Percentiles rank a stretch among this genome's conserved stretches.
Conservation (phyloP, 1,140 invertebrate genomes). For the Cotesia typhae region DNA sequence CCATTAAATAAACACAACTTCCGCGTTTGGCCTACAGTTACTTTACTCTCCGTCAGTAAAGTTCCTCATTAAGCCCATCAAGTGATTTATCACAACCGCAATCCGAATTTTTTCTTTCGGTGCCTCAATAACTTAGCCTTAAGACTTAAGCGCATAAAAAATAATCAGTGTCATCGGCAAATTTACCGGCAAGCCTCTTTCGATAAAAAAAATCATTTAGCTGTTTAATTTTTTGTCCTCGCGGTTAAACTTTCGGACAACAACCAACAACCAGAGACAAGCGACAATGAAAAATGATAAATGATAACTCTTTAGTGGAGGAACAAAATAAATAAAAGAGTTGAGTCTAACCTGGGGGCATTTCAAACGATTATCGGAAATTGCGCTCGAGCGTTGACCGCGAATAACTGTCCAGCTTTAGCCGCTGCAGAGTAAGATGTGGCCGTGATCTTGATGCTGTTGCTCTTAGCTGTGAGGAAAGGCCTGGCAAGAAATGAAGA, state of each 20-base stretch:
- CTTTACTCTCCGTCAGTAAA: too few species aligned
- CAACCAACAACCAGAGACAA: not conserved
- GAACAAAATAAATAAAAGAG: constrained; percentile 17
- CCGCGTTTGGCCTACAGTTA: too few species aligned
- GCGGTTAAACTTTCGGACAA: not conserved
- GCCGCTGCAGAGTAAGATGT: constrained; percentile 23
- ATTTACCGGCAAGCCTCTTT: too few species aligned
- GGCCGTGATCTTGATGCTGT: constrained; percentile 36
- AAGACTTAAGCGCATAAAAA: too few species aligned
- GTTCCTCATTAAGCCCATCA: too few species aligned
- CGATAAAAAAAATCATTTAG: too few species aligned
- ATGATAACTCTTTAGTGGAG: not conserved
- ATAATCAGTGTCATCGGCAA: too few species aligned
- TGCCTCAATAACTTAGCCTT: too few species aligned
- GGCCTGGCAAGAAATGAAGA: not conserved
- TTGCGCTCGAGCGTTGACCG: constrained; percentile 38
- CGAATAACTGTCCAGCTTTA: constrained; percentile 34
- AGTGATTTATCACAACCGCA: too few species aligned
- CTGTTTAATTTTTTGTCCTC: too few species aligned
- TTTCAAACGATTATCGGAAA: constrained; percentile 36
- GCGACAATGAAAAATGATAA: constrained; percentile 20
- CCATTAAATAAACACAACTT: too few species aligned
- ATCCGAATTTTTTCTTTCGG: too few species aligned
- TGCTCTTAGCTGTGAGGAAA: constrained; percentile 9
- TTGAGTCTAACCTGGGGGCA: constrained; percentile 7